A percentile compares a stretch with the other conserved stretches of the same genome.
Conservation (phyloP, 2,113 vertebrate genomes). For the Microcebus murinus region DNA sequence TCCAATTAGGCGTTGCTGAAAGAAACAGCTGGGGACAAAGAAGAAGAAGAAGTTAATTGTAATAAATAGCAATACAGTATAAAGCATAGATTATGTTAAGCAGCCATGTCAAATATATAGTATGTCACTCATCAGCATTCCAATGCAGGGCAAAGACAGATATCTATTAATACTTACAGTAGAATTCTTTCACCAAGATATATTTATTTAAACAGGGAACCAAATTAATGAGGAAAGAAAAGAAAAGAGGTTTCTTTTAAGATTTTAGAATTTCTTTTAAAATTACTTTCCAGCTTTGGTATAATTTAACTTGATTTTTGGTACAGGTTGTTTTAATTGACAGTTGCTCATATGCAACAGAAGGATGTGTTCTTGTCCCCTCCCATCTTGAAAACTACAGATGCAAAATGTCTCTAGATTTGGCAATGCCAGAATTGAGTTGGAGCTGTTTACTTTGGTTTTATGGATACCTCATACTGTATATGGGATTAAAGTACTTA, state of each 20-base stretch:
- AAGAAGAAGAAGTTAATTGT: constrained; percentile 22
- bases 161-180: background rate
- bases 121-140: background rate
- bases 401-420: background rate
- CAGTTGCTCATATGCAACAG: background rate
- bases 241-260: constrained; percentile 13
- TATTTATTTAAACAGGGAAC: constrained; percentile 14
- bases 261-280: constrained; percentile 24
- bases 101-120: background rate
- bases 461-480: background rate
- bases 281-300: background rate
- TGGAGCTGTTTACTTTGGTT: background rate
- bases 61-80: background rate
- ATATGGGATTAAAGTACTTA: background rate
- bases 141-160: background rate
- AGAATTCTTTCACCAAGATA: background rate
- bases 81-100: background rate
- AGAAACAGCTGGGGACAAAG: background rate
- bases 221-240: background rate
- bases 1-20: background rate
- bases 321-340: background rate
- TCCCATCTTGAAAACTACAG: background rate
- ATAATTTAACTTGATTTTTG: constrained; percentile 18
- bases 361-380: background rate
- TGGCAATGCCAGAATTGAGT: background rate